Conservation (phyloP, 2,797 vertebrate genomes). For the Gephyroberyx darwinii region DNA sequence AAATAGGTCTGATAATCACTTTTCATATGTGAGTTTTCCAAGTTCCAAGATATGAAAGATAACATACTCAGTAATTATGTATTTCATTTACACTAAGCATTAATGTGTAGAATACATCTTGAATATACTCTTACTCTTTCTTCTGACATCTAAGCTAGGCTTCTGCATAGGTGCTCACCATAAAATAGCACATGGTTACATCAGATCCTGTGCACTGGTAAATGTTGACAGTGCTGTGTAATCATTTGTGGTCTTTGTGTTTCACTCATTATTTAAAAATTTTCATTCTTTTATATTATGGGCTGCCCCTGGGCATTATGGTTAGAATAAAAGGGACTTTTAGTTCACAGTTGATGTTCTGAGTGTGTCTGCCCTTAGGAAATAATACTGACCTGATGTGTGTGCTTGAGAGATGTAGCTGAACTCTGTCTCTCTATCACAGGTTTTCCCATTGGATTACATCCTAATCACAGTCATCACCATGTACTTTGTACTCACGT, state of each 20-base stretch:
- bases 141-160: too few species aligned
- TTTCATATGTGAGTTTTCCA: too few species aligned
- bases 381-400: conserved; percentile 12
- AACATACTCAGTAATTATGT: background rate
- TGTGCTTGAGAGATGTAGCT: conserved; percentile 19
- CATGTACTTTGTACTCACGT: conserved; percentile 98
- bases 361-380: background rate
- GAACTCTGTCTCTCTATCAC: conserved; percentile 46
- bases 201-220: too few species aligned
- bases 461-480: conserved; percentile 96
- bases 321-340: background rate
- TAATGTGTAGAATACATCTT: background rate
- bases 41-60: conserved; percentile 8
- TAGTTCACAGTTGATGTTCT: background rate
- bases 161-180: too few species aligned
- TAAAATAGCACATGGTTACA: too few species aligned
- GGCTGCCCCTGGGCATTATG: background rate
- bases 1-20: too few species aligned
- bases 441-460: conserved; percentile 99
- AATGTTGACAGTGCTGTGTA: background rate
- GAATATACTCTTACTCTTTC: too few species aligned
- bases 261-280: conserved; percentile 23
- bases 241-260: conserved; percentile 11
- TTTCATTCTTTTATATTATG: background rate
- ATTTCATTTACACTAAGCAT: background rate